Base-by-base conservation (phyloP, 2,797 vertebrate species). In the Ambastaia sidthimunki region DNA sequence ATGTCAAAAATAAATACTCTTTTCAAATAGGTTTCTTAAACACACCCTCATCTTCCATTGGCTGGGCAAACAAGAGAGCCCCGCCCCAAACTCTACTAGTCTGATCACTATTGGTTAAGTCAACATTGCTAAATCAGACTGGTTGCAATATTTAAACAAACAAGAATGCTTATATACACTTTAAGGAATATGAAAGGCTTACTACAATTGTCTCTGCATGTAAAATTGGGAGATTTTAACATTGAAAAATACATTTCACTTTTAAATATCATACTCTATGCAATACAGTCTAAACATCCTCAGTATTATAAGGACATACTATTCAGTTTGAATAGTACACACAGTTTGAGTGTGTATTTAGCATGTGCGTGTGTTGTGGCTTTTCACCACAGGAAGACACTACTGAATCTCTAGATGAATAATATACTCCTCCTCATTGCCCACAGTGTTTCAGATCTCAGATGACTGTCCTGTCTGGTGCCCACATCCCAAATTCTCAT, bases 401-500 rank as follows among this genome's bases (percentile, higher is more conserved):
- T 44, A 34, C 18, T 59, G 16, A 57, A 31, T n/a, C 34, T 21
- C 23, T 60, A 41, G 47, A 50, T 60, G 41, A 57, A 55, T 55
- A 44, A 57, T 34, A 67, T 13, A 65, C 55, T 54, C 21, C 23
- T 62, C 41, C 11, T 52, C 18, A 10, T 15, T 66, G 18, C 69
- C 52, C 18, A 28, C 25, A 37, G 13, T 16, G 37, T 76, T 70
- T 63, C 25, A 70, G 19, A 19, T 50, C 70, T 86, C 81, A 79
- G 84, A 79, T 86, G 80, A 74, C 62, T 60, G 50, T 84, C 67
- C 55, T 13, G 75, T 41, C 65, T 68, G 74, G 60, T 86, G 80
- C 78, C 73, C 72, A 72, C 44, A 21, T 34, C 65, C 66, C 44
- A 84, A 82, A 87, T 85, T 85, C 81, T 66, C 25, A 52, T 85